Percentiles rank a stretch among this genome's conserved stretches.
Conservation (phyloP, 1,140 invertebrate genomes). For the Notospermus geniculatus region DNA sequence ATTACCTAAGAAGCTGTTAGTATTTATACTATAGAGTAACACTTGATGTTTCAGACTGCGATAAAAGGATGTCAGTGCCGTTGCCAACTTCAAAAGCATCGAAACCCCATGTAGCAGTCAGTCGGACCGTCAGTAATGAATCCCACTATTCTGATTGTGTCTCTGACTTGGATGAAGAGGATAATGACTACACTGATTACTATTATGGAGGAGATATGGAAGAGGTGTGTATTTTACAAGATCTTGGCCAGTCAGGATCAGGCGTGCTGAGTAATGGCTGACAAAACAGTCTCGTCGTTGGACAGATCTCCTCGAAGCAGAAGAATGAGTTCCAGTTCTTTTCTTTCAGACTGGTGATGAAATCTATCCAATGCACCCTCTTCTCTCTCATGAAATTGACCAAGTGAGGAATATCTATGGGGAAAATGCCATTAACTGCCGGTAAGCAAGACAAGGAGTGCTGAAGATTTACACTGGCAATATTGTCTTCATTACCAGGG, state of each 20-base stretch:
- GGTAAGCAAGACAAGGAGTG: neutral
- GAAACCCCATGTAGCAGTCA: neutral
- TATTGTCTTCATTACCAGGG: neutral
- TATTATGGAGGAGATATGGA: neutral
- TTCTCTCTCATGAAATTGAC: constrained; percentile 10
- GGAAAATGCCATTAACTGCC: constrained; percentile 1
- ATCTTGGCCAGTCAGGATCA: too few relatives aligned
- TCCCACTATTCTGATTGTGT: constrained; percentile 9
- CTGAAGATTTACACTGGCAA: neutral
- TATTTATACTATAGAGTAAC: neutral
- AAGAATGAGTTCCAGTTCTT: too few relatives aligned
- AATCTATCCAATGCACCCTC: constrained; percentile 8
- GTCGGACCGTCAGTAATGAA: neutral
- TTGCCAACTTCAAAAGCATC: neutral
- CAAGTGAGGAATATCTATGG: neutral
- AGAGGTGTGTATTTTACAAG: too few relatives aligned
- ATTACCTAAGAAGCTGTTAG: neutral
- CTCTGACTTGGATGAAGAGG: constrained; percentile 1
- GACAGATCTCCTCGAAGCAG: too few relatives aligned
- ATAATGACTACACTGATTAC: neutral
- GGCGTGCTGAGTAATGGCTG: too few relatives aligned
- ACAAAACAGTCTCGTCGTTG: too few relatives aligned
- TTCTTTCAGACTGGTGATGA: too few relatives aligned
- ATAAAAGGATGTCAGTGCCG: neutral
- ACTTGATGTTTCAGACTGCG: neutral